phyloP scores from a whole-genome alignment of 2,113 vertebrate species.

The Heliornis fulica region DNA sequence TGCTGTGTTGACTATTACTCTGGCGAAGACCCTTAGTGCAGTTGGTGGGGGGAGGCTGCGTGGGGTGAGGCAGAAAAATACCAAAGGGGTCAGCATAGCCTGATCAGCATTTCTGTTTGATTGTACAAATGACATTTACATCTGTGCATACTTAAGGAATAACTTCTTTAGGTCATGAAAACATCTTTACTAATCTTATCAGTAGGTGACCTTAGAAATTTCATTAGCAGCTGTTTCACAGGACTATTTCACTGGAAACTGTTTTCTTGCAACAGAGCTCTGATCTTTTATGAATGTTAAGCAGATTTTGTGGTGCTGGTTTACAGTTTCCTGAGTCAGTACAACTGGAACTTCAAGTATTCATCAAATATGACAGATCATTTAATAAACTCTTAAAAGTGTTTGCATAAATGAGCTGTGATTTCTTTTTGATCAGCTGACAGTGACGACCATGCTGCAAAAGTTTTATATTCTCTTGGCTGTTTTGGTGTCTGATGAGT shows the following conservation, averaged over 20 bases:
- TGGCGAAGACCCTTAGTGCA: not conserved
- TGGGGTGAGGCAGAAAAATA: no score
- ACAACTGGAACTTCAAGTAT: not conserved
- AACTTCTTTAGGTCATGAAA: not conserved
- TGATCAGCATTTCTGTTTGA: not conserved
- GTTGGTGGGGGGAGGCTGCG: accelerated
- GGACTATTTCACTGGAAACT: not conserved
- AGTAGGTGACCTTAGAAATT: not conserved
- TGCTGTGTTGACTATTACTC: not conserved
- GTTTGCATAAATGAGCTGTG: not conserved
- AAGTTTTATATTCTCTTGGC: not conserved
- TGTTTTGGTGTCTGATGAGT: not conserved
- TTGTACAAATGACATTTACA: not conserved
- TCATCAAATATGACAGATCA: not conserved
- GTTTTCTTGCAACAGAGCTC: not conserved
- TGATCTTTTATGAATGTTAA: not conserved
- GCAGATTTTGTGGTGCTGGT: not conserved
- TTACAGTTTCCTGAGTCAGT: not conserved
- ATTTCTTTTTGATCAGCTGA: not conserved
- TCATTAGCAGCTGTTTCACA: not conserved
- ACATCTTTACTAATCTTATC: not conserved
- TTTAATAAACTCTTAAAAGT: not conserved
- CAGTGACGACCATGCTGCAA: not conserved
- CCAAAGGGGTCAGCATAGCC: not conserved
- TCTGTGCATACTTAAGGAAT: not conserved